Evolutionary conservation across 2,797 vertebrate genomes (phyloP).

Genomic region (Ataeniobius toweri): DNA sequence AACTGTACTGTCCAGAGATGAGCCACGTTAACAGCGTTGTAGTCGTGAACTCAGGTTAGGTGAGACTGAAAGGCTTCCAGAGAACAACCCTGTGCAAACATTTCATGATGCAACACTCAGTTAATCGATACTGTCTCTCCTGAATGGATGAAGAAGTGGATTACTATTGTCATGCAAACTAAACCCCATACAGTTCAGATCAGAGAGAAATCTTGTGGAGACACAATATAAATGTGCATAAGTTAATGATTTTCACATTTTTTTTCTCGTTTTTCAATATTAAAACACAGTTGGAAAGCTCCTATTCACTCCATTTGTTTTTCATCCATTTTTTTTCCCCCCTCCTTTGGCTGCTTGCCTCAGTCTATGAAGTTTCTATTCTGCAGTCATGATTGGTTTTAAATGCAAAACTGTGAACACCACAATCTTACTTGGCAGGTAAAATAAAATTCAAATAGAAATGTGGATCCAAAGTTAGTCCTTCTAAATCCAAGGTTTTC

Average conservation of each 20-base stretch:
- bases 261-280: not conserved
- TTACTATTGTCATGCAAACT: not conserved
- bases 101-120: slow-evolving; percentile 30
- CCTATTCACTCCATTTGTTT: not conserved
- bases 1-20: slow-evolving; percentile 2
- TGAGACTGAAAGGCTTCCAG: slow-evolving; percentile 30
- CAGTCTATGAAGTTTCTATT: not conserved
- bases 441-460: not conserved
- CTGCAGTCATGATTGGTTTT: not conserved
- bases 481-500: not conserved
- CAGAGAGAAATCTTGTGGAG: not conserved
- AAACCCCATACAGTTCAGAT: not conserved
- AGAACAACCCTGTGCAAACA: slow-evolving; percentile 12
- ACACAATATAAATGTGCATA: not conserved
- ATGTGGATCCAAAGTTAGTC: not conserved
- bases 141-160: not conserved
- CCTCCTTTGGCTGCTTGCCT: not conserved
- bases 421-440: not conserved
- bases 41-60: slow-evolving; percentile 50
- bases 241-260: not conserved
- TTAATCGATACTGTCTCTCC: slow-evolving; percentile 6
- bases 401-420: not conserved
- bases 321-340: not conserved
- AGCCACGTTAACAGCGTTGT: not conserved
- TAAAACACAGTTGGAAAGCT: slow-evolving; percentile 3